Percentiles rank a stretch among this genome's conserved stretches.
phyloP scores from a whole-genome alignment of 1,140 invertebrate genomes.

The Lordiphosa stackelbergi region DNA sequence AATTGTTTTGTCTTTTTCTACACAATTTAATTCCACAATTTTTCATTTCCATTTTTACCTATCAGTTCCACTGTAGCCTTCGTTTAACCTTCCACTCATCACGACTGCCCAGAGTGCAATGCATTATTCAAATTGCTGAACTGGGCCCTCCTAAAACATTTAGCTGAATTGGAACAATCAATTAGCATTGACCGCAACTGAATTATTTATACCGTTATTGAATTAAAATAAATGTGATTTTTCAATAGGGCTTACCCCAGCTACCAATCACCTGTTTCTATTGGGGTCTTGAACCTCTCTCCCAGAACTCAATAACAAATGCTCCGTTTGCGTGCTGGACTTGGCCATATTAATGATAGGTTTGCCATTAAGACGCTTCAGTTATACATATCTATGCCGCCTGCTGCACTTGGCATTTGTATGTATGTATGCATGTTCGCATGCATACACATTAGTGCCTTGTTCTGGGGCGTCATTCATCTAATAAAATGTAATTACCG shows the following conservation, averaged over 20 bases:
- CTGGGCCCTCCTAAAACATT: conserved; percentile 44
- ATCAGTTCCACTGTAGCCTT: conserved; percentile 12
- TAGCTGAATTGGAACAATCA: conserved; percentile 63
- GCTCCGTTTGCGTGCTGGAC: conserved; percentile 55
- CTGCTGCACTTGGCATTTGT: conserved; percentile 18
- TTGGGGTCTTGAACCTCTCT: conserved; percentile 1
- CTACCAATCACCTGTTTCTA: background rate
- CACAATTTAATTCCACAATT: no score
- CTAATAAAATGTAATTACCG: conserved; percentile 71
- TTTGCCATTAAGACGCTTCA: conserved; percentile 45
- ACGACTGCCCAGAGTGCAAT: conserved; percentile 26
- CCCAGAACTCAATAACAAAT: conserved; percentile 40
- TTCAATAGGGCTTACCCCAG: conserved; percentile 9
- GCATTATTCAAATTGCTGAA: conserved; percentile 51
- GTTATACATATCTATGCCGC: conserved; percentile 23
- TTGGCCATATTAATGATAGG: conserved; percentile 50
- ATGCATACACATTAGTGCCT: conserved; percentile 18
- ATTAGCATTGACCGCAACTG: conserved; percentile 50
- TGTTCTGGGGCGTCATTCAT: conserved; percentile 51
- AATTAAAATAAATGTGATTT: conserved; percentile 36
- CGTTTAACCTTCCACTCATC: no score
- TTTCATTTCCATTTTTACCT: no score
- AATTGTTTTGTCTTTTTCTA: no score
- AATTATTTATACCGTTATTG: conserved; percentile 62
- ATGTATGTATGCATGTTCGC: background rate